These are phyloP conservation scores for Nomada goodeniana DNA, from an alignment of 2,888 invertebrate species.

Conservation along the genomic window DNA sequence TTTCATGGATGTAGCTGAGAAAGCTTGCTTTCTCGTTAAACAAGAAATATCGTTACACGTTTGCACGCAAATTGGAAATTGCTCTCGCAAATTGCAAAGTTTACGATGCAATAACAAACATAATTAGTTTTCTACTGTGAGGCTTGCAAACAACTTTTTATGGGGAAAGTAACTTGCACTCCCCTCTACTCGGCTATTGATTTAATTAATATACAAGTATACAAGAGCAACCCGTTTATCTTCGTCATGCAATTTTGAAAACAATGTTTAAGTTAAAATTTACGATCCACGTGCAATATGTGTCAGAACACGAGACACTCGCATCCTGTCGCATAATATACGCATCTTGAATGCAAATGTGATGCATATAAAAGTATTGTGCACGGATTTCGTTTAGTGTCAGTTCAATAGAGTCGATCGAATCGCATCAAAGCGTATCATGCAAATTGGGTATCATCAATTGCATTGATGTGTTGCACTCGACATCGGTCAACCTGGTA, in stretches of 20 bases:
- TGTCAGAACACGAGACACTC: neutral
- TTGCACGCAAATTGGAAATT: neutral
- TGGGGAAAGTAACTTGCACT: neutral
- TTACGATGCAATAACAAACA: neutral
- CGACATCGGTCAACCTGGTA: neutral
- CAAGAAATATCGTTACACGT: neutral
- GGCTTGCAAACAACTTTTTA: neutral
- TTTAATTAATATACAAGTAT: too few relatives aligned
- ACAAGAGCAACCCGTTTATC: too few relatives aligned
- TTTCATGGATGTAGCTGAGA: neutral
- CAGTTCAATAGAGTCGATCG: slow-evolving; percentile 49
- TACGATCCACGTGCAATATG: neutral
- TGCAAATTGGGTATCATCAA: slow-evolving; percentile 55
- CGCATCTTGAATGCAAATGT: slow-evolving; percentile 42
- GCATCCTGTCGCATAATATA: neutral
- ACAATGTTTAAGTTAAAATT: too few relatives aligned
- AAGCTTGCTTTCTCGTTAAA: slow-evolving; percentile 34
- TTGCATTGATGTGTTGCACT: slow-evolving; percentile 21
- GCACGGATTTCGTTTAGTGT: slow-evolving; percentile 21
- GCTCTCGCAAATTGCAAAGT: neutral
- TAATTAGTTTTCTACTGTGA: neutral
- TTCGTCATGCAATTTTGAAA: too few relatives aligned
- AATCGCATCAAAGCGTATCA: slow-evolving; percentile 56
- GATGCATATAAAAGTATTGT: slow-evolving; percentile 26
- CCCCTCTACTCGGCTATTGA: too few relatives aligned